Evolutionary conservation across 1,140 invertebrate genomes (phyloP).

Genomic region (Drosophila navojoa): DNA sequence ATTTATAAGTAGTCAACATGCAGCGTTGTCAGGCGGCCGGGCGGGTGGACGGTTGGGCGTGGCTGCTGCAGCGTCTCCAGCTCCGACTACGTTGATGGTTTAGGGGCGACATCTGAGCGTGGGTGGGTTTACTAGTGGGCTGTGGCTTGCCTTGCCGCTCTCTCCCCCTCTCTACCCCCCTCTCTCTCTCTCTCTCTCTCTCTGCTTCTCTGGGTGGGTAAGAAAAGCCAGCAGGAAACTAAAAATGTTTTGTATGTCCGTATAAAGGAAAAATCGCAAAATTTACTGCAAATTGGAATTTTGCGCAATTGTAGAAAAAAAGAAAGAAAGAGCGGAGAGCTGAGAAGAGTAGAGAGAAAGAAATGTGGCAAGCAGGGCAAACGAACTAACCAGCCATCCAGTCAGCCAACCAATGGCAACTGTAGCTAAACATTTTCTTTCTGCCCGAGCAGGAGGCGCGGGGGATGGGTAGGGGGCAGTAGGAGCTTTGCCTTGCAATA

Average conservation of each 20-base stretch:
- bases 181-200: constrained; percentile 42
- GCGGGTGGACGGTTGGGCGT: too few relatives aligned
- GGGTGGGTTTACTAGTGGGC: constrained; percentile 44
- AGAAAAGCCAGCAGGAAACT: constrained; percentile 78
- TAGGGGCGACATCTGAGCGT: constrained; percentile 24
- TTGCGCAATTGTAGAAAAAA: constrained; percentile 83
- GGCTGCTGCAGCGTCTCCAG: too few relatives aligned
- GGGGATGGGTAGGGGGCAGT: neutral
- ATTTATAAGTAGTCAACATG: constrained; percentile 46
- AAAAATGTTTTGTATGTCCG: constrained; percentile 82
- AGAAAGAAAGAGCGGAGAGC: too few relatives aligned
- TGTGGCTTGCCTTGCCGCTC: constrained; percentile 25
- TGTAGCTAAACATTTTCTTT: constrained; percentile 19
- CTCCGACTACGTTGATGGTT: constrained; percentile 10
- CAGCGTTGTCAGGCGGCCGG: neutral
- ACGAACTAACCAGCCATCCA: constrained; percentile 21
- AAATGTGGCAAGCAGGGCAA: constrained; percentile 62
- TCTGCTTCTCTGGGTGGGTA: constrained; percentile 21
- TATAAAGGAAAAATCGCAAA: constrained; percentile 83
- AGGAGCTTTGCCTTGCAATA: constrained; percentile 54
- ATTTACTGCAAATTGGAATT: constrained; percentile 84
- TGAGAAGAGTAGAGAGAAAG: too few relatives aligned
- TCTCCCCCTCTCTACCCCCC: constrained; percentile 36
- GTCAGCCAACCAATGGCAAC: constrained; percentile 37
- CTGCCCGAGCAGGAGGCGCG: too few relatives aligned